Evolutionary conservation across 2,797 vertebrate species (phyloP).

Genomic region (Allobates femoralis): DNA sequence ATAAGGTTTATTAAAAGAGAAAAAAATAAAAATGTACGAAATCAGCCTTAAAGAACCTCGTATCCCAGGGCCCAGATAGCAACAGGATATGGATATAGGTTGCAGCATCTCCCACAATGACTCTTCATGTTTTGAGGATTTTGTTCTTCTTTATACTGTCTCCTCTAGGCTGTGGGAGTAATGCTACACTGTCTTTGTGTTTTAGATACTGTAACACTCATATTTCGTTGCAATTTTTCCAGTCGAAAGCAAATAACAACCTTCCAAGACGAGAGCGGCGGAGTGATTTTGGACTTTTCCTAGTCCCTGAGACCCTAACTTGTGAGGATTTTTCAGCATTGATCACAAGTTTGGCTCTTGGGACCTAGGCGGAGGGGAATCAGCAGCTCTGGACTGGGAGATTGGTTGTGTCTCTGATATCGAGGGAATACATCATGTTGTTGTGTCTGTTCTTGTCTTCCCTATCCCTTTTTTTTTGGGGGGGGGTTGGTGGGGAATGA

Average conservation of each 20-base stretch:
- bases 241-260: conserved; percentile 20
- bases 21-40: neutral
- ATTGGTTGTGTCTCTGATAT: conserved; percentile 76
- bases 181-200: neutral
- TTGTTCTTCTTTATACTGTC: neutral
- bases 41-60: neutral
- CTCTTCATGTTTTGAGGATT: neutral
- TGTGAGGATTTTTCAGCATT: conserved; percentile 97
- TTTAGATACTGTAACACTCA: neutral
- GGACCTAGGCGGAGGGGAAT: conserved; percentile 98
- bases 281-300: conserved; percentile 90
- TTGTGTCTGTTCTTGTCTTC: conserved; percentile 6
- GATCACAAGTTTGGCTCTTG: conserved; percentile 99
- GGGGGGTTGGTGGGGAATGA: no score
- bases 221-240: neutral
- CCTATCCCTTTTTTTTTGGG: neutral
- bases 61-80: conserved; percentile 48
- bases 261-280: conserved; percentile 77
- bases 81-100: conserved; percentile 23
- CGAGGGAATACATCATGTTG: conserved; percentile 72
- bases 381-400: conserved; percentile 86
- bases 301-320: conserved; percentile 99
- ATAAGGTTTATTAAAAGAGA: neutral
- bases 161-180: neutral
- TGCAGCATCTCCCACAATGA: neutral